phyloP scores from a whole-genome alignment of 2,113 vertebrate genomes.

The Neolamprologus caudopunctatus region DNA sequence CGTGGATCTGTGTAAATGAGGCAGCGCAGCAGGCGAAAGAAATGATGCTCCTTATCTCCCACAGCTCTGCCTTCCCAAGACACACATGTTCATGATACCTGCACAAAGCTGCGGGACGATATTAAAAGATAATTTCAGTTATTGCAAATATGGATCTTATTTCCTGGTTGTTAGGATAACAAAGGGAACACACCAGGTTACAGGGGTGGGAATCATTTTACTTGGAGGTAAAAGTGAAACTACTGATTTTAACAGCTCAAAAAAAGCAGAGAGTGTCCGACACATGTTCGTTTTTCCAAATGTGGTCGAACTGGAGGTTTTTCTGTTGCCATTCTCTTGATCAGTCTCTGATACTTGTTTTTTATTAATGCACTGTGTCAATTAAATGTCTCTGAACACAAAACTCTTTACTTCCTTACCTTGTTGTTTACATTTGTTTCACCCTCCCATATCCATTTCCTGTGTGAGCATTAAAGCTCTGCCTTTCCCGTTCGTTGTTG shows the following conservation, averaged over 20 bases:
- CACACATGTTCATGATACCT: not conserved
- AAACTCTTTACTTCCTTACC: not conserved
- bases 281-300: not conserved
- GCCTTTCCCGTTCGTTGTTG: not conserved
- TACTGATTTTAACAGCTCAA: not conserved
- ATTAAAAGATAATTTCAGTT: not conserved
- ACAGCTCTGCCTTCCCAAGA: not conserved
- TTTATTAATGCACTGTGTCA: rapidly evolving
- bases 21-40: not conserved
- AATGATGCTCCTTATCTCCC: not conserved
- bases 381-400: not conserved
- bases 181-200: not conserved
- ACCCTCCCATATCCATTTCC: not conserved
- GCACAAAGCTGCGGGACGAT: not conserved
- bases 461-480: not conserved
- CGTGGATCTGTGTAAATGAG: not conserved
- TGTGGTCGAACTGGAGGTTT: not conserved
- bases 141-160: not conserved
- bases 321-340: rapidly evolving
- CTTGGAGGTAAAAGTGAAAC: not conserved
- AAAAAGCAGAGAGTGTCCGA: rapidly evolving
- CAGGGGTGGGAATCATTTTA: not conserved
- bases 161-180: not conserved
- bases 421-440: not conserved
- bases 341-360: not conserved